Conservation (phyloP, 2,888 invertebrate genomes). For the Hypena proboscidalis region DNA sequence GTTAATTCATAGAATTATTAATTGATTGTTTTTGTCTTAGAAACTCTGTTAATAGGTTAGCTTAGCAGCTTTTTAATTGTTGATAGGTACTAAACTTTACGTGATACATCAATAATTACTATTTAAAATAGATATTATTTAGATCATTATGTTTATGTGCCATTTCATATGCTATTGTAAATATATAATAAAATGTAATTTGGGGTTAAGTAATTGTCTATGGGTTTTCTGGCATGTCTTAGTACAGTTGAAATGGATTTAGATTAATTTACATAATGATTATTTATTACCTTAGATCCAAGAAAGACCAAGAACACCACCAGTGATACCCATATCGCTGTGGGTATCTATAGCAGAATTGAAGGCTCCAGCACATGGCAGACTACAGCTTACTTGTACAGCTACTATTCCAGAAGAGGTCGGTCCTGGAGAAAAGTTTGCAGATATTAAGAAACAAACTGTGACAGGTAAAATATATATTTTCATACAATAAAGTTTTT, state of each 20-base stretch:
- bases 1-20: constrained; percentile 10
- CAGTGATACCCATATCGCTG: constrained; percentile 88
- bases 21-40: constrained; percentile 7
- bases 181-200: too few relatives aligned
- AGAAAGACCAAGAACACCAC: constrained; percentile 66
- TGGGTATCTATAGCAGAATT: constrained; percentile 90
- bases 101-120: too few relatives aligned
- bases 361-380: constrained; percentile 88
- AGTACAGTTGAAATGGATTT: too few relatives aligned
- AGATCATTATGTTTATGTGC: too few relatives aligned
- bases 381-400: constrained; percentile 90
- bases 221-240: too few relatives aligned
- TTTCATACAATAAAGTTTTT: constrained; percentile 15
- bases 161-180: too few relatives aligned
- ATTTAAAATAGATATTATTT: too few relatives aligned
- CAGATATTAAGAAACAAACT: constrained; percentile 90
- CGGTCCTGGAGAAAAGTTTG: constrained; percentile 89
- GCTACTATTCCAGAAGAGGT: constrained; percentile 92
- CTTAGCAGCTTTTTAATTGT: neutral
- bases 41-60: constrained; percentile 1
- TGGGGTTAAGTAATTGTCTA: too few relatives aligned
- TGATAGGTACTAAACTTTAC: too few relatives aligned
- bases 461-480: constrained; percentile 91
- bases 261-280: too few relatives aligned
- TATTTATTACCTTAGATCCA: constrained; percentile 67